Percentiles rank a stretch among this genome's conserved stretches.
These are phyloP conservation scores for Procambarus virginalis DNA, from an alignment of 1,140 invertebrate genomes.

Conservation along the genomic window DNA sequence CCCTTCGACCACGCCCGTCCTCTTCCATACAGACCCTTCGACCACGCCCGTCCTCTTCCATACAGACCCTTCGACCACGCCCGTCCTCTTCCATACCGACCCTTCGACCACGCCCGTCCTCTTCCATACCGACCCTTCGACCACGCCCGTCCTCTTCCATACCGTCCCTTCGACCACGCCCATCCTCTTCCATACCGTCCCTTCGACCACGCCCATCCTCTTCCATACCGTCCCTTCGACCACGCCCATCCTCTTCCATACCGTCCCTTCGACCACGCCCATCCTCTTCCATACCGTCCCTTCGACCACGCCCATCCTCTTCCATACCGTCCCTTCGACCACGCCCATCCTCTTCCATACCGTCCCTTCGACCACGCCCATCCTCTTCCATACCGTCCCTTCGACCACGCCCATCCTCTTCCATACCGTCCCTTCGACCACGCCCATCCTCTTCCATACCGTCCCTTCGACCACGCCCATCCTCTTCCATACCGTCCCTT, in stretches of 20 bases:
- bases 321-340: neutral
- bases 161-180: neutral
- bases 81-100: no score
- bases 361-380: neutral
- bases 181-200: no score
- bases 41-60: neutral
- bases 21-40: neutral
- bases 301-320: neutral
- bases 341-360: neutral
- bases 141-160: neutral
- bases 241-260: no score
- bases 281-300: neutral
- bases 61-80: neutral
- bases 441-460: neutral
- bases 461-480: no score
- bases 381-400: neutral
- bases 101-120: no score
- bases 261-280: neutral
- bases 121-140: no score
- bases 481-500: no score
- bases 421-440: neutral
- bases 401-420: neutral
- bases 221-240: neutral
- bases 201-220: neutral
- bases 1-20: neutral